phyloP scores from a whole-genome alignment of 2,113 vertebrate species.

The Bombycilla garrulus region DNA sequence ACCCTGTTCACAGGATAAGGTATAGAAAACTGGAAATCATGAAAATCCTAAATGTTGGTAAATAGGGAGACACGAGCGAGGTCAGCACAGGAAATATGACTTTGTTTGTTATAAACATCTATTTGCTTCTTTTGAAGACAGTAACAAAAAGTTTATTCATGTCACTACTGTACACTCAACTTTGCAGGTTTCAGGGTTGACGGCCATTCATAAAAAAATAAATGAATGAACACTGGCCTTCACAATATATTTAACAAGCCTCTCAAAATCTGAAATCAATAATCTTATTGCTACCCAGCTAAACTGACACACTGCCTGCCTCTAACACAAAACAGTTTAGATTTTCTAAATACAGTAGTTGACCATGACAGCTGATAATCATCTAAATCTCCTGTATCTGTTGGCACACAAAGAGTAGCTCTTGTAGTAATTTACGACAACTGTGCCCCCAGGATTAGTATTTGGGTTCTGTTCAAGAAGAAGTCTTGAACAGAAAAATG shows the following conservation, averaged over 20 bases:
- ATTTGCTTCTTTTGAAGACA: background rate
- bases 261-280: background rate
- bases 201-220: background rate
- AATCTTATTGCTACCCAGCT: background rate
- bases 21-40: background rate
- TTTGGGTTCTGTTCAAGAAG: background rate
- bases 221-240: background rate
- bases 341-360: background rate
- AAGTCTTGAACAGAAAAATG: no score
- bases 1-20: background rate
- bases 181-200: background rate
- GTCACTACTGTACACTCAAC: background rate
- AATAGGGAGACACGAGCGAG: background rate
- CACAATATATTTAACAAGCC: background rate
- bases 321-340: background rate
- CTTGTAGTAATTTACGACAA: background rate
- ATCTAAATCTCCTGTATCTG: background rate
- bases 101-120: background rate
- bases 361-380: background rate
- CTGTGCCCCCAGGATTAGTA: background rate
- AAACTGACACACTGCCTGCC: background rate
- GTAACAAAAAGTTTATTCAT: background rate
- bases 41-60: background rate
- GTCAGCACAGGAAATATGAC: background rate
- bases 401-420: background rate